phyloP scores from a whole-genome alignment of 2,797 vertebrate genomes.

The Spinus pinus region DNA sequence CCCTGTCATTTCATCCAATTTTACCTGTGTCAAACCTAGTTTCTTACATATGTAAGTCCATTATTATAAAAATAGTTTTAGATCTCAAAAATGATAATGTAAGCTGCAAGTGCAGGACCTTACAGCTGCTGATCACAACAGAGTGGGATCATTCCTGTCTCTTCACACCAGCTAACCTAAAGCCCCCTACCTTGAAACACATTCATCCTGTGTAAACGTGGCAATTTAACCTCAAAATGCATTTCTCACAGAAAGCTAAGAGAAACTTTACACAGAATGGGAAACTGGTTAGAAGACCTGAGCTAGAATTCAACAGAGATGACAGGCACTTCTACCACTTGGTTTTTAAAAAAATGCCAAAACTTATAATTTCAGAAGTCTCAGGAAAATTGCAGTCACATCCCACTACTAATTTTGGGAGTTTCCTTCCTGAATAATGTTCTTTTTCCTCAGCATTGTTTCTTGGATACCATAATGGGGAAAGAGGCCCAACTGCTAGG shows the following conservation, averaged over 20 bases:
- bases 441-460: background rate
- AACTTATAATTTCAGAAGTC: background rate
- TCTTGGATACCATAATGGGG: background rate
- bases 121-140: background rate
- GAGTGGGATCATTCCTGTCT: background rate
- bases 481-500: background rate
- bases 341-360: background rate
- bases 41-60: background rate
- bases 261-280: background rate
- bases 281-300: background rate
- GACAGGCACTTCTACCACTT: background rate
- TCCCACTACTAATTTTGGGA: background rate
- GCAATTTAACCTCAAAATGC: background rate
- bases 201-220: background rate
- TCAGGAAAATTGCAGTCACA: background rate
- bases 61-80: background rate
- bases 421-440: background rate
- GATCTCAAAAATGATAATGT: background rate
- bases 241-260: background rate
- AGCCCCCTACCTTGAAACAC: background rate
- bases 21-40: background rate
- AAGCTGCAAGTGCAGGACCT: background rate
- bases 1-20: background rate
- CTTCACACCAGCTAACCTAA: background rate
- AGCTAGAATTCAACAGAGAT: background rate